Conservation (phyloP, 2,113 vertebrate genomes). For the Setophaga kirtlandii region DNA sequence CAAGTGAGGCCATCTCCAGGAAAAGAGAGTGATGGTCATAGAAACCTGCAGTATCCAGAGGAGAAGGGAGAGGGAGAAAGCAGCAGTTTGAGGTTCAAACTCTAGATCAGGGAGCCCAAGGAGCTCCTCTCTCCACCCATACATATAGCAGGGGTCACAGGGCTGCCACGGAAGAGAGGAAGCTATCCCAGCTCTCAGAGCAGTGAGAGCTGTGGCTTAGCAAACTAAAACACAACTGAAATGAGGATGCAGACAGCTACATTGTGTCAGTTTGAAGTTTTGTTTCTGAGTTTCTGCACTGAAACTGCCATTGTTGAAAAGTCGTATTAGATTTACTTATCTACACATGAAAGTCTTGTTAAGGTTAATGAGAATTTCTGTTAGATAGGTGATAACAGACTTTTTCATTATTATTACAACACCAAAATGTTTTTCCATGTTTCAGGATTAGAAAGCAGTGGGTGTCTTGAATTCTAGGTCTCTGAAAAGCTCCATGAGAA, state of each 20-base stretch:
- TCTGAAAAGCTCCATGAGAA: conserved; percentile 6
- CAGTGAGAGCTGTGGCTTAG: neutral
- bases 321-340: neutral
- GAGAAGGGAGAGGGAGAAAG: neutral
- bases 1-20: neutral
- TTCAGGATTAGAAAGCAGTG: conserved; percentile 24
- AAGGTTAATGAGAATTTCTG: conserved; percentile 43
- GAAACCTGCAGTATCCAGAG: neutral
- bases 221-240: neutral
- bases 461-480: conserved; percentile 2
- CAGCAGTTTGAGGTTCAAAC: neutral
- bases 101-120: neutral
- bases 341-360: conserved; percentile 33
- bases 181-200: neutral
- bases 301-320: conserved; percentile 8
- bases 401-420: conserved; percentile 1
- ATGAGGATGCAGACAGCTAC: neutral
- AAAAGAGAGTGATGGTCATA: neutral
- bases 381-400: neutral
- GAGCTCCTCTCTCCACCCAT: neutral
- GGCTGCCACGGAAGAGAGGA: neutral
- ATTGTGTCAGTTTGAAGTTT: neutral
- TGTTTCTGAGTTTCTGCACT: neutral
- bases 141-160: neutral
- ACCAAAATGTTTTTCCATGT: neutral